Evolutionary conservation across 2,888 invertebrate genomes (phyloP).

Genomic region (Cheilosia pagana): DNA sequence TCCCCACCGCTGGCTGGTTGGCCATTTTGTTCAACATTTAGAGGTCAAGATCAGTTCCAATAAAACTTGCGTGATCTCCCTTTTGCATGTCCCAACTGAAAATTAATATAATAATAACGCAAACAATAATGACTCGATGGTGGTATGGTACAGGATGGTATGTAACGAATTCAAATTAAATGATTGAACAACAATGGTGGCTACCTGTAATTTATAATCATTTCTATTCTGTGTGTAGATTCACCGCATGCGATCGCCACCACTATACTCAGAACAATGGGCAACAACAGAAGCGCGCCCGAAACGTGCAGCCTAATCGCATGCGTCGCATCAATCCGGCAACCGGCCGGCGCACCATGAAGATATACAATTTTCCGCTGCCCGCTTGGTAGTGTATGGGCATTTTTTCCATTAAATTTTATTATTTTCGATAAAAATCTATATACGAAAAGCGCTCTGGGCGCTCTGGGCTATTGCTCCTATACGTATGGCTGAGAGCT

Average conservation of each 20-base stretch:
- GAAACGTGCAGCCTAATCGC: slow-evolving; percentile 50
- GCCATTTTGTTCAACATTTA: slow-evolving; percentile 3
- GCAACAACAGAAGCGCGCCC: slow-evolving; percentile 62
- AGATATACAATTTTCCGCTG: slow-evolving; percentile 17
- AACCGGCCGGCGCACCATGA: slow-evolving; percentile 4
- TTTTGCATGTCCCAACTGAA: slow-evolving; percentile 1
- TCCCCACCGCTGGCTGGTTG: neutral
- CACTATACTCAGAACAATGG: slow-evolving; percentile 17
- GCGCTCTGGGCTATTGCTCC: slow-evolving; percentile 8
- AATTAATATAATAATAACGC: slow-evolving; percentile 28
- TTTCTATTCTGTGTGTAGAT: slow-evolving; percentile 40
- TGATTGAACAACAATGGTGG: slow-evolving; percentile 69
- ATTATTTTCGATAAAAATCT: slow-evolving; percentile 70
- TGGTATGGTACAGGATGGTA: neutral
- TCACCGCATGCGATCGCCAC: slow-evolving; percentile 12
- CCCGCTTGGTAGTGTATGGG: neutral
- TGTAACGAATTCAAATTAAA: slow-evolving; percentile 57
- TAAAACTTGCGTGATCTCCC: slow-evolving; percentile 55
- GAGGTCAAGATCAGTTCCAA: slow-evolving; percentile 60
- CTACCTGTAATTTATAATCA: slow-evolving; percentile 70
- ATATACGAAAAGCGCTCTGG: slow-evolving; percentile 38
- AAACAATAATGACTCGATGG: slow-evolving; percentile 12
- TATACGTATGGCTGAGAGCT: neutral
- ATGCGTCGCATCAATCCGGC: slow-evolving; percentile 58
- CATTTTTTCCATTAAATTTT: slow-evolving; percentile 51